A percentile compares a stretch with the other conserved stretches of the same genome.
phyloP scores from a whole-genome alignment of 2,888 invertebrate genomes.

The Buathra laborator region DNA sequence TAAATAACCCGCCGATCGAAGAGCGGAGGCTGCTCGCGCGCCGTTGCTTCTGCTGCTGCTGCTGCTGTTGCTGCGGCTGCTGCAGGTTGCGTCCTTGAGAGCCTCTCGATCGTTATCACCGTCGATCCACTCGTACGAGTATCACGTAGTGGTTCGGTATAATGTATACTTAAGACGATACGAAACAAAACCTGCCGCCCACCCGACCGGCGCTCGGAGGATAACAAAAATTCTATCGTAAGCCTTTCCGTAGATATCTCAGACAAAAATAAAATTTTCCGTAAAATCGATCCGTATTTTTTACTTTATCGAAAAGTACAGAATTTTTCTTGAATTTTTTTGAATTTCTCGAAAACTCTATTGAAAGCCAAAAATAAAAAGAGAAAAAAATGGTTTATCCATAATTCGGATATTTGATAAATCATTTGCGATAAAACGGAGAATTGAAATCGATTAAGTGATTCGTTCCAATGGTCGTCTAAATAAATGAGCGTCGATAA shows the following conservation, averaged over 20 bases:
- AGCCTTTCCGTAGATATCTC: no score
- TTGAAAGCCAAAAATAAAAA: no score
- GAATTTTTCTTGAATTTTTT: no score
- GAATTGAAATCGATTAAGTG: no score
- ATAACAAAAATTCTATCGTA: no score
- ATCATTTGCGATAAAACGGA: not conserved
- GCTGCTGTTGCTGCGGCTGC: not conserved
- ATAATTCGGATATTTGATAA: not conserved
- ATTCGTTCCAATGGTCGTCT: not conserved
- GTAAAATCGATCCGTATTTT: no score
- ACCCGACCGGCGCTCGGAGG: no score
- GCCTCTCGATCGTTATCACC: constrained; percentile 53
- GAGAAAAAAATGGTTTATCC: not conserved
- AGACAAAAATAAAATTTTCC: no score
- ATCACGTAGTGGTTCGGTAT: constrained; percentile 41
- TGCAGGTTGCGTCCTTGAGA: constrained; percentile 54
- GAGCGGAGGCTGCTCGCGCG: constrained; percentile 26
- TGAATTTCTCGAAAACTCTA: not conserved
- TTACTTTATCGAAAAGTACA: no score
- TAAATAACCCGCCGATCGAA: constrained; percentile 47
- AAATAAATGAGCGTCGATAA: not conserved
- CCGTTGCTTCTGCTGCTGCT: not conserved
- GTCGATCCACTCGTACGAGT: constrained; percentile 47
- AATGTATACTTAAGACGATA: constrained; percentile 45
- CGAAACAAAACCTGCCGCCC: constrained; percentile 38